Conservation (phyloP, 2,797 vertebrate species). For the Podargus strigoides region DNA sequence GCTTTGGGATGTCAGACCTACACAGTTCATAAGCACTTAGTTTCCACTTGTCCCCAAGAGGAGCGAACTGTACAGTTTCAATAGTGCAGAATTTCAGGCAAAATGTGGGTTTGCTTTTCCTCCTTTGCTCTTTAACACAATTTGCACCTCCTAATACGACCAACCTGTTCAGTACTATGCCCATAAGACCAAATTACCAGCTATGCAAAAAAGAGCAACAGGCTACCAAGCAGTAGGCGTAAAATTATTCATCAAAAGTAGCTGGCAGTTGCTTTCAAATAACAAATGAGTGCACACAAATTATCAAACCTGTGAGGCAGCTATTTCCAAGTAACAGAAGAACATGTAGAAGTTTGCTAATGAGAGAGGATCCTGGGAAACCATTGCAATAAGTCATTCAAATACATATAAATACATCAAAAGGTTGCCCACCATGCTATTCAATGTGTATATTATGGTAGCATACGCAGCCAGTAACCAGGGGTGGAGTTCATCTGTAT, state of each 20-base stretch:
- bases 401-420: background rate
- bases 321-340: background rate
- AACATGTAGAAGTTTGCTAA: background rate
- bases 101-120: background rate
- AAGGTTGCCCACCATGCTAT: background rate
- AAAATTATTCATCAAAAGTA: background rate
- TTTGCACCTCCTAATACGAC: background rate
- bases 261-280: background rate
- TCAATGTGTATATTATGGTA: fast-evolving
- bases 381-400: background rate
- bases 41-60: background rate
- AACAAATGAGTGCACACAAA: background rate
- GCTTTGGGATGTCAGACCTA: background rate
- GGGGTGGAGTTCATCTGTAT: background rate
- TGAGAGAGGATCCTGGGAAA: background rate
- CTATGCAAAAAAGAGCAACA: background rate
- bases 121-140: background rate
- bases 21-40: background rate
- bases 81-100: background rate
- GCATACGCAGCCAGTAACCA: background rate
- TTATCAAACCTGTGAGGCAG: background rate
- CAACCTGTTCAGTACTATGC: fast-evolving
- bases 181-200: background rate
- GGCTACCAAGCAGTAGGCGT: background rate
- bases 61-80: background rate